A percentile compares a stretch with the other conserved stretches of the same genome.
phyloP scores from a whole-genome alignment of 2,797 vertebrate genomes.

The Sarcoramphus papa region DNA sequence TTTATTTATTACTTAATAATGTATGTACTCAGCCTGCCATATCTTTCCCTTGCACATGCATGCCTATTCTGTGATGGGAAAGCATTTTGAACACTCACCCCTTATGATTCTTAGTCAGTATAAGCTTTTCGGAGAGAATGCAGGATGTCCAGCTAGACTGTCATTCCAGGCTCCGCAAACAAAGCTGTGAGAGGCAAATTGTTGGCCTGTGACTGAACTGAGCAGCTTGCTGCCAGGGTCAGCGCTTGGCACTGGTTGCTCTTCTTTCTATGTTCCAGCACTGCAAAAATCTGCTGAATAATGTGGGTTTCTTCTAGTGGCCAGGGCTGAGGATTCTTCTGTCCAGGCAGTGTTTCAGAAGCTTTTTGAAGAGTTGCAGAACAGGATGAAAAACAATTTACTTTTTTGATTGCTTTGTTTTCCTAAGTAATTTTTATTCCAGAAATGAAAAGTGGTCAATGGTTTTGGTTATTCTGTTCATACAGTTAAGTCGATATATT shows the following conservation, averaged over 20 bases:
- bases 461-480: not conserved
- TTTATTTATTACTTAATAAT: conserved; percentile 44
- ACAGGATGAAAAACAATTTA: not conserved
- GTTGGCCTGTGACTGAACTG: not conserved
- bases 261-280: not conserved
- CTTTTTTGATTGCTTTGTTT: not conserved
- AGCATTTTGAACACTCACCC: not conserved
- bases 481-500: not conserved
- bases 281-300: not conserved
- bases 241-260: not conserved
- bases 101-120: not conserved
- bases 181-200: not conserved
- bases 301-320: not conserved
- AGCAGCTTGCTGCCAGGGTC: not conserved
- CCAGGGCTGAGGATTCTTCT: not conserved
- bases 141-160: not conserved
- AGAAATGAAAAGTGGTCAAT: not conserved
- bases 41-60: not conserved
- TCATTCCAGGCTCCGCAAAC: not conserved
- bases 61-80: not conserved
- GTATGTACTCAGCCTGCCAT: not conserved
- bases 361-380: not conserved
- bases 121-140: not conserved
- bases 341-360: not conserved
- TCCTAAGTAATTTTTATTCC: not conserved